These are phyloP conservation scores for Odocoileus hemionus DNA, from an alignment of 2,113 vertebrate genomes.

Conservation along the genomic window DNA sequence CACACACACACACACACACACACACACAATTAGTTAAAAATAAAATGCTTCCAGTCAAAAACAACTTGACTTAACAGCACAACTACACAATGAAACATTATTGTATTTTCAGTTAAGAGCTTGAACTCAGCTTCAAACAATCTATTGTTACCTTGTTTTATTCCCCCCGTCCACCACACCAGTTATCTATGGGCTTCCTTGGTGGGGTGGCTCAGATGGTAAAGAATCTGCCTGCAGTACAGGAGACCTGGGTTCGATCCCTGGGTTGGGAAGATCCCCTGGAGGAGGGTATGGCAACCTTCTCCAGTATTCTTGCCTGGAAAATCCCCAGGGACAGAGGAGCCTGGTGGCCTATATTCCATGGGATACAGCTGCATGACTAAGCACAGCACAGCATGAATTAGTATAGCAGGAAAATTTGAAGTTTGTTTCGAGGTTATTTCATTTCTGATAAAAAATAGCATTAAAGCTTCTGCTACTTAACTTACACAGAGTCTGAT, in stretches of 20 bases:
- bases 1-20: neutral
- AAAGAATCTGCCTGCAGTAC: neutral
- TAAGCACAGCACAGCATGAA: neutral
- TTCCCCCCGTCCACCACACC: fast-evolving
- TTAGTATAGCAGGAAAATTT: neutral
- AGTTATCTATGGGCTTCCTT: neutral
- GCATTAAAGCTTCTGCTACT: neutral
- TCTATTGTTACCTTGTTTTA: neutral
- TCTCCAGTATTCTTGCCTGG: neutral
- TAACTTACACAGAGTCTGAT: neutral
- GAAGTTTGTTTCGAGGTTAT: neutral
- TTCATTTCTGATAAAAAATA: neutral
- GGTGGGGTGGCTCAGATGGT: neutral
- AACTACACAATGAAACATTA: neutral
- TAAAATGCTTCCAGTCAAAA: neutral
- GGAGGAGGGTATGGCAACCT: neutral
- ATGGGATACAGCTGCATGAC: neutral
- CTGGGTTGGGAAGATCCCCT: neutral
- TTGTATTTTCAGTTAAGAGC: neutral
- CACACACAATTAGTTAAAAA: neutral
- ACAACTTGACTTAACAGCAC: neutral
- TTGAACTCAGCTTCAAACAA: neutral
- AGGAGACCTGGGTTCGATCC: neutral
- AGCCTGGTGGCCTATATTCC: neutral
- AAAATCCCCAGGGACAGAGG: neutral